Evolutionary conservation across 2,797 vertebrate species (phyloP).

Genomic region (Telmatherina bonti): DNA sequence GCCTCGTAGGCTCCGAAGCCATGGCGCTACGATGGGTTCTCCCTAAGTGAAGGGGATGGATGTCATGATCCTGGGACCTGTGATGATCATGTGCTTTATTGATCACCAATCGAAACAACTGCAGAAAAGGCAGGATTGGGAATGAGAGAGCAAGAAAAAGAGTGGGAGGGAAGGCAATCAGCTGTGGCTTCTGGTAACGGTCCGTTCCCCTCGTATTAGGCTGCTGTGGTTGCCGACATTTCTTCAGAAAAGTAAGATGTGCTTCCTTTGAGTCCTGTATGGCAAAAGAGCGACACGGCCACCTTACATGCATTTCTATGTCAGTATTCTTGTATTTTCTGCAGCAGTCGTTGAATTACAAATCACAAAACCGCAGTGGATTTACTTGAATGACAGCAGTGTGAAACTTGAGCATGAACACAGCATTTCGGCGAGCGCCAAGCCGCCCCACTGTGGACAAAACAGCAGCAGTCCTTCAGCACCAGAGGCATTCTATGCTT

Average conservation of each 20-base stretch:
- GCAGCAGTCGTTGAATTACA: slow-evolving; percentile 41
- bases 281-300: not conserved
- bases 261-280: slow-evolving; percentile 36
- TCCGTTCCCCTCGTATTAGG: slow-evolving; percentile 46
- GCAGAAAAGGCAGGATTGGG: slow-evolving; percentile 69
- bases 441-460: slow-evolving; percentile 35
- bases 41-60: slow-evolving; percentile 69
- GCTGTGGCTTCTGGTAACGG: slow-evolving; percentile 56
- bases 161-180: slow-evolving; percentile 55
- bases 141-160: slow-evolving; percentile 27
- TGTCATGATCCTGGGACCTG: slow-evolving; percentile 62
- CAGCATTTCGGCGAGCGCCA: slow-evolving; percentile 41
- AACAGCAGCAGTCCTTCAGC: slow-evolving; percentile 47
- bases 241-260: slow-evolving; percentile 47
- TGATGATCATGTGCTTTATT: slow-evolving; percentile 75
- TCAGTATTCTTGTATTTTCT: slow-evolving; percentile 17
- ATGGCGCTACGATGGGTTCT: slow-evolving; percentile 43
- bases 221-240: slow-evolving; percentile 39
- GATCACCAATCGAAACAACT: slow-evolving; percentile 72
- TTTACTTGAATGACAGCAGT: slow-evolving; percentile 43
- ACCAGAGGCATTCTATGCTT: slow-evolving; percentile 61
- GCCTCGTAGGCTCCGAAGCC: slow-evolving; percentile 52
- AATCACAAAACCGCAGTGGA: slow-evolving; percentile 34
- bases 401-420: slow-evolving; percentile 37
- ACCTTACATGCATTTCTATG: slow-evolving; percentile 8